A percentile compares a stretch with the other conserved stretches of the same genome.
Evolutionary conservation across 2,888 invertebrate genomes (phyloP).

Genomic region (Drosophila peninsularis): DNA sequence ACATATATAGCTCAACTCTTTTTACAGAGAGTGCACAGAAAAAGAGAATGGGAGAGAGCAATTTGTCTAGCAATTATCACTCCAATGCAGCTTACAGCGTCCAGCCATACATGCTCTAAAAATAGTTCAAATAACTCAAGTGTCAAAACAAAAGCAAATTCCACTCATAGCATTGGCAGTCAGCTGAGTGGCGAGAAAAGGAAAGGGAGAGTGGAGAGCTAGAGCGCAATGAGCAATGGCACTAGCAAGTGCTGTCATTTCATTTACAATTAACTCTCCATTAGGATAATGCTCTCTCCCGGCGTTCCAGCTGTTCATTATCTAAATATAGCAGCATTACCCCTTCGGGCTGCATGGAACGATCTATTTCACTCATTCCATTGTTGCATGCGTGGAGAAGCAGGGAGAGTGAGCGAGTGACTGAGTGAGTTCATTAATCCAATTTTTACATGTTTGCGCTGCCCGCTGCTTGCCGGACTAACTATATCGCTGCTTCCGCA

Average conservation of each 20-base stretch:
- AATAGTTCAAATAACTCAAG: not conserved
- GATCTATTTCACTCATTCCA: constrained; percentile 21
- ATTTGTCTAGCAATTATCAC: not conserved
- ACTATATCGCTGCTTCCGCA: constrained; percentile 62
- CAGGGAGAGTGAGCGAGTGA: not conserved
- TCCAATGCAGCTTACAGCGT: not conserved
- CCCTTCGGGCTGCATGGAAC: constrained; percentile 63
- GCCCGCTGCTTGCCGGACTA: constrained; percentile 15
- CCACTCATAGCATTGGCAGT: not conserved
- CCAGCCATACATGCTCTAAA: not conserved
- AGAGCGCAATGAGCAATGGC: not conserved
- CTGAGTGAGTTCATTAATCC: constrained; percentile 72
- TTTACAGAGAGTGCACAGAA: not conserved
- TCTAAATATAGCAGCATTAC: constrained; percentile 62
- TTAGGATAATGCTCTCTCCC: not conserved
- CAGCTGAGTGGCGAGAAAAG: not conserved
- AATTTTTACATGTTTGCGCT: constrained; percentile 39
- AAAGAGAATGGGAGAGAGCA: not conserved
- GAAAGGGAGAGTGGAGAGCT: not conserved
- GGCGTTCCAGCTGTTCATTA: constrained; percentile 15
- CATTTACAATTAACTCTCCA: constrained; percentile 10
- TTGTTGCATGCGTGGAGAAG: not conserved
- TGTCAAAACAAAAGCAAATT: not conserved
- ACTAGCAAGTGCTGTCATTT: not conserved
- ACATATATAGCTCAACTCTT: too few relatives aligned